Evolutionary conservation across 2,113 vertebrate genomes (phyloP), one percentile per base, ranked within the genome.

Genomic region (Anolis sagrei): DNA sequence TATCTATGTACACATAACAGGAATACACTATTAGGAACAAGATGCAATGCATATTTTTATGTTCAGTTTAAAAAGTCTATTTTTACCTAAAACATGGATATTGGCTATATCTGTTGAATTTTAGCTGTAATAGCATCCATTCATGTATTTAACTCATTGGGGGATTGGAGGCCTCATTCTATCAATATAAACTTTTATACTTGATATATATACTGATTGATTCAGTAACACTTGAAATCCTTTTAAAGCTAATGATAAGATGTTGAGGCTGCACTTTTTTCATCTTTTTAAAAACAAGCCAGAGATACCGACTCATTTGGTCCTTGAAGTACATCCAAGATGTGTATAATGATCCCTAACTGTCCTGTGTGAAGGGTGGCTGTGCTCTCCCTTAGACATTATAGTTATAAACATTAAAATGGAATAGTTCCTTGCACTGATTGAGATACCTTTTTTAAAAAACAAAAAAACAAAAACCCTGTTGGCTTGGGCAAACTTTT

Each of bases 91-190:
- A 93, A 89, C 84, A 94, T 94, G 95, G 78, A 92, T 91, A 73
- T 95, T 91, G 89, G 93, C 93, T 91, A 94, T 96, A 94, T 92
- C 94, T 94, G 92, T 94, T 95, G 90, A 94, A 91, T 95, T 95
- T 93, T 93, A 93, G 88, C 82, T 94, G 87, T 92, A 78, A 85
- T 90, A 87, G 87, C 7, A 82, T 94, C 93, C 90, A 94, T 94
- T 94, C 89, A 89, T 91, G 88, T 94, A 83, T 88, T 96, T 49
- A 86, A 86, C 93, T 94, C 89, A 25, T 91, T 92, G 91, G 92
- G 72, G 95, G 94, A 95, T 93, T 92, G 84, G 92, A 95, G 91
- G 93, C 91, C 88, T 95, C 89, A 95, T 95, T 92, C 89, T 94
- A 91, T 95, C 82, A 16, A n/a, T 93, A 51, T 93, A 94, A 90